Conservation (phyloP, 2,888 invertebrate genomes). For the Melikaiella ostensackeni region DNA sequence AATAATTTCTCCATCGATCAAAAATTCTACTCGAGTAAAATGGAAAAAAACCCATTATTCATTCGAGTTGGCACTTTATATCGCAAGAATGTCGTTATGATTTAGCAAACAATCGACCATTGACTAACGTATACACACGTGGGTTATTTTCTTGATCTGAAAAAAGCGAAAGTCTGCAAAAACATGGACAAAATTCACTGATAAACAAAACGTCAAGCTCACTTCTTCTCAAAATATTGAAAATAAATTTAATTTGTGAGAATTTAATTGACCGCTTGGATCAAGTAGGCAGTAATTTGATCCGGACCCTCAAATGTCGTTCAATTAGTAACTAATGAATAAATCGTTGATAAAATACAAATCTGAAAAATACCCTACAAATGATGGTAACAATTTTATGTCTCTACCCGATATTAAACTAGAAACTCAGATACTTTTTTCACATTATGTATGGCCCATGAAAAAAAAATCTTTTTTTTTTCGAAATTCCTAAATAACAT, state of each 20-base stretch:
- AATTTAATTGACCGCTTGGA: too few species aligned
- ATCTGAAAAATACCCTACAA: too few species aligned
- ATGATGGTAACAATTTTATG: too few species aligned
- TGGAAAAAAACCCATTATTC: conserved; percentile 8
- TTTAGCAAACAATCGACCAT: conserved; percentile 17
- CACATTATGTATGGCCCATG: too few species aligned
- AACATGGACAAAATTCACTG: background rate
- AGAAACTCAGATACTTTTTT: too few species aligned
- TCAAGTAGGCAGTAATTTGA: too few species aligned
- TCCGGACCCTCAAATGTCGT: too few species aligned
- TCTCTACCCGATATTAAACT: too few species aligned
- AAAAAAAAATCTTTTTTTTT: too few species aligned
- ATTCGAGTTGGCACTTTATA: conserved; percentile 6
- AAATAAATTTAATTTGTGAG: too few species aligned
- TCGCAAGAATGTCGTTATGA: background rate
- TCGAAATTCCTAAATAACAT: too few species aligned
- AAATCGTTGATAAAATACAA: background rate
- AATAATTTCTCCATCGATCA: conserved; percentile 7
- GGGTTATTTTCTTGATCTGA: background rate
- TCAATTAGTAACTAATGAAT: too few species aligned
- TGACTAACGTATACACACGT: conserved; percentile 7
- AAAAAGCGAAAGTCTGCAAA: background rate
- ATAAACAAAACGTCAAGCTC: background rate
- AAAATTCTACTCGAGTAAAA: conserved; percentile 11
- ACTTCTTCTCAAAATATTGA: background rate